Evolutionary conservation across 1,140 invertebrate genomes (phyloP).

Genomic region (Marisa cornuarietis): DNA sequence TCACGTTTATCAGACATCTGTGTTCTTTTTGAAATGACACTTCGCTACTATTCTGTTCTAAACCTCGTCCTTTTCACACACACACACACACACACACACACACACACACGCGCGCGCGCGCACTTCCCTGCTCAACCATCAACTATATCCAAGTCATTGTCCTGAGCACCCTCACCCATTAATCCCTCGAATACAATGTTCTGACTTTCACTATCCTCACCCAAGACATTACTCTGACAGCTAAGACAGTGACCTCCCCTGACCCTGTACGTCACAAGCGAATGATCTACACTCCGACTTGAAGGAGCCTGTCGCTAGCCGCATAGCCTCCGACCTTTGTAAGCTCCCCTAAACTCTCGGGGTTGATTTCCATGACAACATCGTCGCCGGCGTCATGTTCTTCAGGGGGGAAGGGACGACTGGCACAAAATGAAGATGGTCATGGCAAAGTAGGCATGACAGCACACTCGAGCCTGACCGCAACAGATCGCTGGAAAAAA

Average conservation of each 20-base stretch:
- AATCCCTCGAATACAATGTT: not conserved
- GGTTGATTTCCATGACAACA: constrained; percentile 1
- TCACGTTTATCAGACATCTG: no score
- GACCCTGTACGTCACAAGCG: not conserved
- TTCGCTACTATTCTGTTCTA: no score
- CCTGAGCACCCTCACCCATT: not conserved
- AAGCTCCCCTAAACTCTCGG: not conserved
- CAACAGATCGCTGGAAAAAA: constrained; percentile 79
- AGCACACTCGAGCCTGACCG: constrained; percentile 89
- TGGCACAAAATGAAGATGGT: constrained; percentile 82
- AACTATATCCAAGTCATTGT: no score
- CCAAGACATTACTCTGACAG: not conserved
- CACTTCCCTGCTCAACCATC: not conserved
- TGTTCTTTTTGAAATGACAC: no score
- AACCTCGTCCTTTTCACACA: no score
- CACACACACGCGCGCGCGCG: no score
- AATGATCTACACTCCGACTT: not conserved
- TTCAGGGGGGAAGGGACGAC: constrained; percentile 15
- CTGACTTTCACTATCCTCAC: not conserved
- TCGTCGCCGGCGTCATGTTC: no score
- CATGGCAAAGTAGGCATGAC: constrained; percentile 85
- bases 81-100: constrained; percentile 6
- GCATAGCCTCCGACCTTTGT: not conserved
- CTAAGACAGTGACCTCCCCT: not conserved
- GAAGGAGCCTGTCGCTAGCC: not conserved